Base-by-base conservation (phyloP, 1,140 invertebrate species). In the Drosophila ohnishii region DNA sequence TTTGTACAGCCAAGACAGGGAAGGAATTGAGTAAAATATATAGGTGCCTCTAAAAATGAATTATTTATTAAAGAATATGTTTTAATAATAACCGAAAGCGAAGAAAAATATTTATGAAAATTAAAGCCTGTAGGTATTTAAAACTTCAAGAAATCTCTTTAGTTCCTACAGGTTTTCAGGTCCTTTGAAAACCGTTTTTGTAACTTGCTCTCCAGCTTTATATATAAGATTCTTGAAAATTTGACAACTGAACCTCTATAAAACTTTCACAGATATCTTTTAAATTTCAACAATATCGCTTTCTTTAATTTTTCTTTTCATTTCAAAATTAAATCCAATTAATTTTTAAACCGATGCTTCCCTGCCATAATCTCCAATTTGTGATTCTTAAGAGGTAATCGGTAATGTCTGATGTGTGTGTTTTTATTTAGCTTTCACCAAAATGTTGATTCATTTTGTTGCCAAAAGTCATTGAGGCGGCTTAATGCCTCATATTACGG, bases 381-480 rank as follows among this genome's bases (percentile, higher is more conserved):
- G 11, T 10, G 30, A 25, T 11, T 16, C 19, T 47, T 39, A 32
- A 32, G 32, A 47, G 22, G 42, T 69, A 58, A 71, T 72, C 55
- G 22, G 10, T 42, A 25, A 59, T 50, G 13, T 10, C n/a, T 16
- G 28, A 30, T 34, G 16, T 19, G 35, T 16, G 67, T 56, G 13
- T 53, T 75, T 72, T 59, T 74, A 61, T 47, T 61, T 63, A 48
- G 57, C 58, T 66, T 75, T 75, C 63, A 53, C 44, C 71, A 40
- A 71, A 84, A 71, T 80, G 80, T 80, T 80, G 78, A 88, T 84
- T 88, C 70, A 84, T 88, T 81, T 63, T 75, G 75, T 78, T 81
- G 80, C 78, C 83, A 60, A 61, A 79, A 73, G 63, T 71, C 75
- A 88, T 80, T 88, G 84, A 75, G 84, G 84, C 84, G 72, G 74